Base-by-base conservation (phyloP, 2,797 vertebrate genomes). In the Parauchenoglanis punctatus region DNA sequence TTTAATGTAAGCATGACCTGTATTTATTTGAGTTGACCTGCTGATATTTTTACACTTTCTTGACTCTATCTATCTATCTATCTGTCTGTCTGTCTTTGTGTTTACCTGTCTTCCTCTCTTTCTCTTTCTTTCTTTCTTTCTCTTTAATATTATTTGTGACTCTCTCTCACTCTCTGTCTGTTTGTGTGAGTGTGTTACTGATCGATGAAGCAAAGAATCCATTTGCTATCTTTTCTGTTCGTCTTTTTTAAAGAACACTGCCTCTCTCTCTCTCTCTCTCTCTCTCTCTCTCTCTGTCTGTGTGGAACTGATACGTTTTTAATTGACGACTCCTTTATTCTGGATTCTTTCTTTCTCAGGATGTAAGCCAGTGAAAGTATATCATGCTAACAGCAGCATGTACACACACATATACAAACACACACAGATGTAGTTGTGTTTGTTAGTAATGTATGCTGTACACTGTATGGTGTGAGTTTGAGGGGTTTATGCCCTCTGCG, bases 111-210 rank as follows among this genome's bases (percentile, higher is more conserved):
- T 0, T 10, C 18, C 10, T 31, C 28, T 67, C 5, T 31, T 23
- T 67, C 1, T 15, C 28, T 68, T 25, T 40, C 52, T 59, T 25
- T 56, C 54, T 78, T 3, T 46, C 75, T 59, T 11, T 88, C 85
- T 89, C 85, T 87, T 46, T 12, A 2, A 13, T 91, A 86, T 67
- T n/a, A 65, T 58, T 72, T 70, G 4, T 73, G 20, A 73, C 12
- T 59, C 58, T 73, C 46, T 72, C 40, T 86, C 77, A 85, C 75
- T 76, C 20, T 86, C 80, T 87, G 82, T 92, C 91, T 91, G 73
- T 70, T 18, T 35, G 15, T 65, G 0, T 65, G 5, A 12, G 10
- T 65, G 67, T 44, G 40, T 46, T 44, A 44, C 35, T 23, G 35
- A 70, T 44, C 8, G 70, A 46, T 46, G 23, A 11, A 25, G 23